Base-by-base conservation (phyloP, 2,797 vertebrate genomes). In the Rhincodon typus region DNA sequence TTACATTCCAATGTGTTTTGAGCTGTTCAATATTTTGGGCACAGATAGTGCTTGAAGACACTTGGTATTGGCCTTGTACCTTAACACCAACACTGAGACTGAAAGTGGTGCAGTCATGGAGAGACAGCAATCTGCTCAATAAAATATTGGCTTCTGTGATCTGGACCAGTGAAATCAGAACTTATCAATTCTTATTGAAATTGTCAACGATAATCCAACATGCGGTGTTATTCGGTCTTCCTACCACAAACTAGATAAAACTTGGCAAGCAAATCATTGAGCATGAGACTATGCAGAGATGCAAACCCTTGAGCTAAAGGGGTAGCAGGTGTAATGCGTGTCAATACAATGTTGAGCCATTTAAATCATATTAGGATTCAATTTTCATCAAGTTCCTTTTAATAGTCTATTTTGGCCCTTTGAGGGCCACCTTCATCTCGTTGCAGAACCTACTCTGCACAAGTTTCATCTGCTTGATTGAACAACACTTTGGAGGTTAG, bases 361-460 rank as follows among this genome's bases (percentile, higher is more conserved):
- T 88, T 25, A 38, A 93, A 67, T 69, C 21, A 27, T 42, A n/a
- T 62, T 30, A 90, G n/a, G 87, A 42, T 93, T 69, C 66, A 69
- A 21, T 69, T 69, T 93, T 42, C 10, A 42, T 93, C 25, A 5
- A 38, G 25, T 6, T 15, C 30, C 34, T 90, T 62, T 90, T 69
- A 93, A 42, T 69, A 1, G 69, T 66, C 57, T 25, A 93, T 0
- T 93, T 93, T 93, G 90, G 62, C 90, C 62, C 90, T 91, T 62
- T 91, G 62, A 91, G 62, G 62, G 88, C 34, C 34, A 38, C 34
- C 7, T 93, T 69, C 90, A 69, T 8, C 90, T 93, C 4, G 66
- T 93, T 25, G 42, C 90, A 93, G 90, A 93, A 93, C 42, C 66
- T 69, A 6, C n/a, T 93, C 90, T 93, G 90, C 90, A 69, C 90